Conservation (phyloP, 2,888 invertebrate species). For the Drosophila nr. fundita region DNA sequence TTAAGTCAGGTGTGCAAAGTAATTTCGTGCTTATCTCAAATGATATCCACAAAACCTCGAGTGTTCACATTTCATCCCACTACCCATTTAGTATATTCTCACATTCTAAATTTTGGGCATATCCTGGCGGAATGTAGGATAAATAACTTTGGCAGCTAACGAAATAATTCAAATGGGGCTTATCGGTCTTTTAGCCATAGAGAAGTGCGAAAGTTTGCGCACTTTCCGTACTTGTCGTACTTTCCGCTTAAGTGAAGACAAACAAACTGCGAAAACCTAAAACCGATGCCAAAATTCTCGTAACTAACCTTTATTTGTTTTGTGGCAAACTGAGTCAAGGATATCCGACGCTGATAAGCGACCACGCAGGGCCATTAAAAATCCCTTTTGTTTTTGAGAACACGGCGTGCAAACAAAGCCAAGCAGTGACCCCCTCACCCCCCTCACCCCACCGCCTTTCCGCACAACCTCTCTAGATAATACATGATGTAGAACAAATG, state of each 20-base stretch:
- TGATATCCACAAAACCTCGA: not conserved
- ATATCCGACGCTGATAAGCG: slow-evolving; percentile 76
- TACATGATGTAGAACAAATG: slow-evolving; percentile 76
- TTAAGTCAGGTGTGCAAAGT: not conserved
- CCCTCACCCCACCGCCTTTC: not conserved
- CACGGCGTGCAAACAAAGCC: slow-evolving; percentile 40
- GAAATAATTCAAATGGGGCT: slow-evolving; percentile 69
- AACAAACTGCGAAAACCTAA: slow-evolving; percentile 52
- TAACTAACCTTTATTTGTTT: slow-evolving; percentile 78
- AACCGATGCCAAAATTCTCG: slow-evolving; percentile 24
- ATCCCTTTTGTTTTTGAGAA: slow-evolving; percentile 63
- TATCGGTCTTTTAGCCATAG: slow-evolving; percentile 53
- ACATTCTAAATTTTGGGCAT: not conserved
- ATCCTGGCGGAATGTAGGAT: not conserved
- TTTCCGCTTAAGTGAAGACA: slow-evolving; percentile 44
- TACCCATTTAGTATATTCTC: not conserved
- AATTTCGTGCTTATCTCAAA: not conserved
- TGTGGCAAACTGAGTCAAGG: slow-evolving; percentile 64
- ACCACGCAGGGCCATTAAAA: slow-evolving; percentile 71
- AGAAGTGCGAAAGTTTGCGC: slow-evolving; percentile 66
- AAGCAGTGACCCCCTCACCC: not conserved
- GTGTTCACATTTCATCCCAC: not conserved
- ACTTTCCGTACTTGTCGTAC: slow-evolving; percentile 31
- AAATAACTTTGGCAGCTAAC: slow-evolving; percentile 39
- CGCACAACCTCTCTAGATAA: slow-evolving; percentile 5